Evolutionary conservation across 1,140 invertebrate species (phyloP).

Genomic region (Zophobas morio): DNA sequence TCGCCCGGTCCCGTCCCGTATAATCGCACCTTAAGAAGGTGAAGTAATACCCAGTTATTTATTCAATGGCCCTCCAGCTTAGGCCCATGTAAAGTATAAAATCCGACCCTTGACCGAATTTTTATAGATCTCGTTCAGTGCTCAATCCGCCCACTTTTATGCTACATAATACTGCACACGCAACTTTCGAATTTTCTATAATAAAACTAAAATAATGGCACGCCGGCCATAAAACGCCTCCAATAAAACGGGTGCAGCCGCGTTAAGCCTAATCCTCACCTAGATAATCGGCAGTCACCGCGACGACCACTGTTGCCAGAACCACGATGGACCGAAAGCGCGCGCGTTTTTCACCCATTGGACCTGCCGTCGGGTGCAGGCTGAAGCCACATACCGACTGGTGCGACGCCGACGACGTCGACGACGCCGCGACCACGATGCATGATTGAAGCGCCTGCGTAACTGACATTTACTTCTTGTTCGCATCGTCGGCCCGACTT

Average conservation of each 20-base stretch:
- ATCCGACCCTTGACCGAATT: constrained; percentile 55
- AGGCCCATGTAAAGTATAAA: constrained; percentile 43
- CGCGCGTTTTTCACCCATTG: constrained; percentile 54
- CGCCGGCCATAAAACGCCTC: background rate
- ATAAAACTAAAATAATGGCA: constrained; percentile 49
- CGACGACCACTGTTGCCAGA: constrained; percentile 47
- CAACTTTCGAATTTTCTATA: constrained; percentile 57
- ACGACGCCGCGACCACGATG: constrained; percentile 38
- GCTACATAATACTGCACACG: constrained; percentile 52
- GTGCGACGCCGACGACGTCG: constrained; percentile 37
- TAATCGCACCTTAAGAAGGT: constrained; percentile 13
- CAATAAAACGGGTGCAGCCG: background rate
- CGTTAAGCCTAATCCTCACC: constrained; percentile 45
- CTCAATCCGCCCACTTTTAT: constrained; percentile 52
- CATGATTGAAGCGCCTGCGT: constrained; percentile 50
- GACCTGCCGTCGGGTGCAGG: constrained; percentile 43
- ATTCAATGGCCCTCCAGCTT: constrained; percentile 34
- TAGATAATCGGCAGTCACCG: constrained; percentile 50
- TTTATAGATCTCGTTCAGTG: constrained; percentile 51
- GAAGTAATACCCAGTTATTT: constrained; percentile 41
- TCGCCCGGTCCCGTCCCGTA: background rate
- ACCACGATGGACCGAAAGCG: constrained; percentile 49
- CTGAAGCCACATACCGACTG: constrained; percentile 57
- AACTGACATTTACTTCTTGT: constrained; percentile 35
- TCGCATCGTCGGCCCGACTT: constrained; percentile 13